Evolutionary conservation across 2,888 invertebrate genomes (phyloP).

Genomic region (Oscheius myriophilus): DNA sequence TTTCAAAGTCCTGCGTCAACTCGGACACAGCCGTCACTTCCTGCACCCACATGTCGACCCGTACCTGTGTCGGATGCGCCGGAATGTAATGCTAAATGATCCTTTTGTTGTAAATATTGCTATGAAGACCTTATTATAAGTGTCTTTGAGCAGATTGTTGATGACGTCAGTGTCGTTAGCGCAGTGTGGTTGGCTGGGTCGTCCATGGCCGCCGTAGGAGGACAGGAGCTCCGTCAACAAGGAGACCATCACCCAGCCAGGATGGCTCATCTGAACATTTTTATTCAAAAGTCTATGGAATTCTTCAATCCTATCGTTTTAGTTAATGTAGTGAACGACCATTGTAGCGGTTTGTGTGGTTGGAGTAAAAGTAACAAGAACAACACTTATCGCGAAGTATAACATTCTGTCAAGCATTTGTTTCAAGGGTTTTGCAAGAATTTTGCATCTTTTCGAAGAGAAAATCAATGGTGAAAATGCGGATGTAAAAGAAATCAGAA

Average conservation of each 20-base stretch:
- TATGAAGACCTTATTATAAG: slow-evolving; percentile 60
- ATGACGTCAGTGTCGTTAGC: slow-evolving; percentile 70
- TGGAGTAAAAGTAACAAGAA: no score
- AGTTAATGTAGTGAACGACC: no score
- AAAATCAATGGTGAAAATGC: no score
- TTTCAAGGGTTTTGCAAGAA: no score
- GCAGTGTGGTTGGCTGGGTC: slow-evolving; percentile 47
- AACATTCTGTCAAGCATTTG: no score
- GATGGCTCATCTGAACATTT: slow-evolving; percentile 65
- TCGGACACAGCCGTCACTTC: slow-evolving; percentile 70
- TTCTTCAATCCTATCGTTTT: no score
- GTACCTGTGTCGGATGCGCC: slow-evolving; percentile 65
- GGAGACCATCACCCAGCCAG: slow-evolving; percentile 70
- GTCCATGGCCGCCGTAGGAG: slow-evolving; percentile 55
- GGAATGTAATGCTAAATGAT: slow-evolving; percentile 68
- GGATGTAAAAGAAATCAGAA: no score
- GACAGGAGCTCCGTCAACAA: slow-evolving; percentile 68
- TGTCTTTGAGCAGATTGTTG: slow-evolving; percentile 65
- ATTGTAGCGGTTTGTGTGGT: no score
- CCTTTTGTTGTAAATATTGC: background rate
- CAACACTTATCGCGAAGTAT: no score
- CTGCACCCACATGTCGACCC: slow-evolving; percentile 70
- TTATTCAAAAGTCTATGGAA: no score
- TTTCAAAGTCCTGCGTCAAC: slow-evolving; percentile 70
- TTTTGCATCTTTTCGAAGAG: no score